Conservation (phyloP, 2,797 vertebrate species). For the Hippocampus kuda region DNA sequence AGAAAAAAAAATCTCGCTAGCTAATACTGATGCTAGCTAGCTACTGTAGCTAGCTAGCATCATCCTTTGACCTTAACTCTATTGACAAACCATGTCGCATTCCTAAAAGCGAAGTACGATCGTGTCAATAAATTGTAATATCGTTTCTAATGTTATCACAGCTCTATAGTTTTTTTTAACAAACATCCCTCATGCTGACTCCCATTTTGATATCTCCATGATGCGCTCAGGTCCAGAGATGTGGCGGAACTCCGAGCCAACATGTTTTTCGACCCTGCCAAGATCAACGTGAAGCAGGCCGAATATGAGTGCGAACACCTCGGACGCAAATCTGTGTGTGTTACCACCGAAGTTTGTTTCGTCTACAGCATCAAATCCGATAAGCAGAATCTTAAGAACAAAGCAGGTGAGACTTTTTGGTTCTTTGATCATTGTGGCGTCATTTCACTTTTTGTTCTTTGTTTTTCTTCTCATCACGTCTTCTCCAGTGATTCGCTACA, state of each 20-base stretch:
- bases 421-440: not conserved
- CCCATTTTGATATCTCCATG: slow-evolving; percentile 8
- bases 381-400: slow-evolving; percentile 27
- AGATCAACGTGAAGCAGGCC: slow-evolving; percentile 86
- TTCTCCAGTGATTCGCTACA: slow-evolving; percentile 60
- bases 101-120: not conserved
- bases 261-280: slow-evolving; percentile 76
- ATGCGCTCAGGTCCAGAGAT: slow-evolving; percentile 78
- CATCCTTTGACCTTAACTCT: too few species aligned
- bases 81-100: not conserved
- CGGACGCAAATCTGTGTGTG: slow-evolving; percentile 72
- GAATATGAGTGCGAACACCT: slow-evolving; percentile 73
- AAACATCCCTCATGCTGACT: not conserved
- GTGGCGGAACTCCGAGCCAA: slow-evolving; percentile 81
- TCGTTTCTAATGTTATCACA: not conserved
- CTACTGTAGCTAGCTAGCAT: too few species aligned
- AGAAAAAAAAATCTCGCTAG: too few species aligned
- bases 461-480: not conserved
- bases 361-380: slow-evolving; percentile 75
- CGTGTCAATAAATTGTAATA: not conserved
- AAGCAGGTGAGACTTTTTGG: slow-evolving; percentile 37
- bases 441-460: not conserved
- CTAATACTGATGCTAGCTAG: too few species aligned
- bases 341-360: slow-evolving; percentile 76
- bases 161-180: not conserved